Evolutionary conservation across 2,113 vertebrate genomes (phyloP).

Genomic region (Pelobates fuscus): DNA sequence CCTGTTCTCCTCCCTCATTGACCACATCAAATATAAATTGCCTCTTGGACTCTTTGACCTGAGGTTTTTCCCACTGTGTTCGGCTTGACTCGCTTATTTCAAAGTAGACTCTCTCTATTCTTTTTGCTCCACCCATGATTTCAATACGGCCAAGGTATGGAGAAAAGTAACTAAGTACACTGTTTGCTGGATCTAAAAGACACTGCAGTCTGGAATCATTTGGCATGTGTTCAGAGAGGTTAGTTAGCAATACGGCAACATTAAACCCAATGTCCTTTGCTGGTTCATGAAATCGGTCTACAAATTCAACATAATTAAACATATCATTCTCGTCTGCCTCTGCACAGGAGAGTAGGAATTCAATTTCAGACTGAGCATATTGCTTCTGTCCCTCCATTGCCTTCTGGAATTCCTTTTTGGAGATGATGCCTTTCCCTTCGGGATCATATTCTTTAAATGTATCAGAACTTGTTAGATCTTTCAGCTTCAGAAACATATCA

Average conservation of each 20-base stretch:
- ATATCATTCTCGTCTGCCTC: slow-evolving; percentile 96
- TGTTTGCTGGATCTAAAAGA: slow-evolving; percentile 89
- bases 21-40: slow-evolving; percentile 99
- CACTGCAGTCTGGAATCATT: slow-evolving; percentile 87
- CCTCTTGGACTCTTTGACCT: slow-evolving; percentile 96
- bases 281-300: slow-evolving; percentile 91
- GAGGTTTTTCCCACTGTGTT: slow-evolving; percentile 97
- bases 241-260: slow-evolving; percentile 90
- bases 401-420: slow-evolving; percentile 97
- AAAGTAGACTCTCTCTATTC: slow-evolving; percentile 96
- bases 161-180: slow-evolving; percentile 94
- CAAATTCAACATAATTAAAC: slow-evolving; percentile 96
- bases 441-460: slow-evolving; percentile 91
- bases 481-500: slow-evolving; percentile 98
- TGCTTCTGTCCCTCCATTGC: slow-evolving; percentile 98
- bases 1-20: slow-evolving; percentile 96
- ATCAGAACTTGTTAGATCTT: slow-evolving; percentile 94
- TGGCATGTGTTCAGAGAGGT: slow-evolving; percentile 96
- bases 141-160: slow-evolving; percentile 94
- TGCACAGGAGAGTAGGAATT: slow-evolving; percentile 91
- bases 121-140: slow-evolving; percentile 96
- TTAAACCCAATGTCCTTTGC: slow-evolving; percentile 98
- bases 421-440: slow-evolving; percentile 92
- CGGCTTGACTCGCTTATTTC: slow-evolving; percentile 96
- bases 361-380: slow-evolving; percentile 92